Evolutionary conservation across 2,888 invertebrate species (phyloP).

Genomic region (Operophtera brumata): DNA sequence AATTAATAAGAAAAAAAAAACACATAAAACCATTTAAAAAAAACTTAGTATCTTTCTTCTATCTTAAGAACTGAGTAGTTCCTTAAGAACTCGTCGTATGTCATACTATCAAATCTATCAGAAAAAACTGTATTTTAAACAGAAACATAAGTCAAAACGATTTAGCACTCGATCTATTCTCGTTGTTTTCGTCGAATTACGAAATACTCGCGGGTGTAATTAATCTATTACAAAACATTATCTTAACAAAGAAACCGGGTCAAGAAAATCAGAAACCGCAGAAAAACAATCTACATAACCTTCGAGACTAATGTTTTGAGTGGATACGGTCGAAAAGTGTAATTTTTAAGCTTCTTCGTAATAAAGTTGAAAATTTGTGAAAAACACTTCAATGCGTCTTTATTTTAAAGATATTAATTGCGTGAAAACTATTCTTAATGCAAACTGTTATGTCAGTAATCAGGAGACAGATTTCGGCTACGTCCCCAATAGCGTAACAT

Average conservation of each 20-base stretch:
- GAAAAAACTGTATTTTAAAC: constrained; percentile 4
- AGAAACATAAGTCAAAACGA: constrained; percentile 15
- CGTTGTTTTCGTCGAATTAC: constrained; percentile 41
- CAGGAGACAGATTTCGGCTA: constrained; percentile 60
- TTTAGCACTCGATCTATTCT: constrained; percentile 18
- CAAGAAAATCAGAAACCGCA: constrained; percentile 71
- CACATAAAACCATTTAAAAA: too few relatives aligned
- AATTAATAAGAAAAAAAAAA: too few relatives aligned
- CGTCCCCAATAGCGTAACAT: constrained; percentile 43
- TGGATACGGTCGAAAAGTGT: constrained; percentile 37
- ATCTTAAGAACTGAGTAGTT: too few relatives aligned
- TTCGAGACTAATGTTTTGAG: constrained; percentile 55
- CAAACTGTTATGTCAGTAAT: constrained; percentile 44
- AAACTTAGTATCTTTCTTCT: too few relatives aligned
- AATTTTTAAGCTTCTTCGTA: constrained; percentile 17
- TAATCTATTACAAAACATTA: constrained; percentile 66
- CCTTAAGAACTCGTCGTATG: background rate
- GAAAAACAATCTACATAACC: constrained; percentile 53
- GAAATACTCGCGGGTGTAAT: constrained; percentile 49
- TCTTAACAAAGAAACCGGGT: constrained; percentile 69
- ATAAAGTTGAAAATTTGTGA: constrained; percentile 46
- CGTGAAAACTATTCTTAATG: constrained; percentile 26
- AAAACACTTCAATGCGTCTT: constrained; percentile 30
- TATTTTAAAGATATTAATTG: constrained; percentile 45
- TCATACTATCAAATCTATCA: background rate